Conservation (phyloP, 2,797 vertebrate species). For the Falco berigora region DNA sequence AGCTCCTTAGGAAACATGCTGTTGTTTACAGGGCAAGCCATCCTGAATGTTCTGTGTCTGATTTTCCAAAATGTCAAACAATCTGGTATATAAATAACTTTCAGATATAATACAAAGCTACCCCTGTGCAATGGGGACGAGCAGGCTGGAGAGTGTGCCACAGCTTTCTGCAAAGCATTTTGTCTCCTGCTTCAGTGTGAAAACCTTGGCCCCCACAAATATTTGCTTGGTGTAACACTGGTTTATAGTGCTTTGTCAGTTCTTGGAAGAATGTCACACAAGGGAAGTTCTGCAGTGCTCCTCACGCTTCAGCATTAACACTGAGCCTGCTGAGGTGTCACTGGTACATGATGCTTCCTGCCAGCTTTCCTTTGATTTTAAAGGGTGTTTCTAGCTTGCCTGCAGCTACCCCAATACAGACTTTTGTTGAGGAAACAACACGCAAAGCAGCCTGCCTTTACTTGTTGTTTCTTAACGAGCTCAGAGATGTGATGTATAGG, state of each 20-base stretch:
- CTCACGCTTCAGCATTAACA: neutral
- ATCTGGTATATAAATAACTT: conserved; percentile 30
- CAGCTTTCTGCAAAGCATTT: neutral
- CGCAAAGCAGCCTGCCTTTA: neutral
- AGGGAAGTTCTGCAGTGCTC: neutral
- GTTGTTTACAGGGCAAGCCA: neutral
- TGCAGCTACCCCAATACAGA: neutral
- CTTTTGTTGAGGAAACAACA: neutral
- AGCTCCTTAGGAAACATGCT: neutral
- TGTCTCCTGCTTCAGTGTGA: neutral
- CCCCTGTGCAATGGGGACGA: neutral
- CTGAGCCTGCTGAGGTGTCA: neutral
- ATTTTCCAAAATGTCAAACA: conserved; percentile 19
- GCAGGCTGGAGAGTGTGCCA: neutral
- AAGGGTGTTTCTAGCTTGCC: neutral
- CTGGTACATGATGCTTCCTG: neutral
- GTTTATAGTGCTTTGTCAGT: neutral
- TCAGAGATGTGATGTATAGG: neutral
- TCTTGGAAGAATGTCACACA: neutral
- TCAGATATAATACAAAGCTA: neutral
- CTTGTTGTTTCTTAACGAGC: neutral
- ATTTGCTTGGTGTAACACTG: neutral
- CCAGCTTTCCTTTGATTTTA: neutral
- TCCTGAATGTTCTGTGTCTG: neutral
- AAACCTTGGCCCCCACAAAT: conserved; percentile 22